phyloP scores from a whole-genome alignment of 2,113 vertebrate genomes.

The Alouatta palliata region DNA sequence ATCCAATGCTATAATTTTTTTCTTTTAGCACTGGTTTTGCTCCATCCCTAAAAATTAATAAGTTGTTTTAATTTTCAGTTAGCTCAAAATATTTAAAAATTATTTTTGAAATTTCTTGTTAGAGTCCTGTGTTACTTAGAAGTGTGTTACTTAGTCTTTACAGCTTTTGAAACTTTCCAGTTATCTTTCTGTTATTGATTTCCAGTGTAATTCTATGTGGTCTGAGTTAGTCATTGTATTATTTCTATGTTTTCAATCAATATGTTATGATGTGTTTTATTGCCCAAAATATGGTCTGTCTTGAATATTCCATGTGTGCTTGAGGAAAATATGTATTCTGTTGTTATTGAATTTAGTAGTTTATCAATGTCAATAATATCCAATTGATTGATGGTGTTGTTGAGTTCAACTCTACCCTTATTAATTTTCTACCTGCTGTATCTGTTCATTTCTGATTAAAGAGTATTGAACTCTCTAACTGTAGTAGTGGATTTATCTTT shows the following conservation, averaged over 20 bases:
- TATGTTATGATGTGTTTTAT: neutral
- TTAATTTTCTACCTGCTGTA: neutral
- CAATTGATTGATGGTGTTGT: neutral
- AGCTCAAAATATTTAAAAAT: neutral
- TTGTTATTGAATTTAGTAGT: neutral
- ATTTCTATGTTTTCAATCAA: neutral
- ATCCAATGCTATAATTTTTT: neutral
- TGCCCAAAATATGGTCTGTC: no score
- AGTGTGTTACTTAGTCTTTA: neutral
- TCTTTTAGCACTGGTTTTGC: neutral
- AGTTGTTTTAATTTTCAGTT: neutral
- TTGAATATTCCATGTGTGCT: neutral
- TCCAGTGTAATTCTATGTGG: neutral
- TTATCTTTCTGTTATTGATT: neutral
- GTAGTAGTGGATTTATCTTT: neutral
- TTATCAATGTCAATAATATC: neutral
- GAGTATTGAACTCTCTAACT: neutral
- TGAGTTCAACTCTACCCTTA: neutral
- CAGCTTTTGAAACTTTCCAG: neutral
- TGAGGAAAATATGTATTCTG: neutral
- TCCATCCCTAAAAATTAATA: neutral
- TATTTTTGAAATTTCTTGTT: neutral
- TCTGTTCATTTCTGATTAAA: neutral
- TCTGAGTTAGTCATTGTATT: neutral
- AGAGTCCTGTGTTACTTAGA: neutral